Percentiles rank a stretch among this genome's conserved stretches.
Conservation (phyloP, 2,888 invertebrate genomes). For the Gibbula magus region DNA sequence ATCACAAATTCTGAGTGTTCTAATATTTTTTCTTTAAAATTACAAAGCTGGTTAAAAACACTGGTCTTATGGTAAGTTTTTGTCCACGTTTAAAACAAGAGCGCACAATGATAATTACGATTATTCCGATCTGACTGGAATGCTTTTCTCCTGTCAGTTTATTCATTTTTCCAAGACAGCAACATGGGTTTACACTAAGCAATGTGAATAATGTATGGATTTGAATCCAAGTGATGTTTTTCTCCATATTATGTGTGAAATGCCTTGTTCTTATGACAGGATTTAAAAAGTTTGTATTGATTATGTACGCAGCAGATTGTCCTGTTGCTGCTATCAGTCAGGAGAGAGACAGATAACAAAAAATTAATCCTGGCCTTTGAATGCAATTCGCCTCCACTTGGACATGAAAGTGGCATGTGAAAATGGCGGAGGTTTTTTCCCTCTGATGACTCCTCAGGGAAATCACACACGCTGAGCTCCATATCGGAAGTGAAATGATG, state of each 20-base stretch:
- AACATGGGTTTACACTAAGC: too few species aligned
- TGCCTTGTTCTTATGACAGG: neutral
- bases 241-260: neutral
- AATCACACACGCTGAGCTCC: neutral
- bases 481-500: conserved; percentile 11
- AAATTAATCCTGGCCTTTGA: neutral
- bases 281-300: conserved; percentile 1
- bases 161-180: too few species aligned
- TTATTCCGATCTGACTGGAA: too few species aligned
- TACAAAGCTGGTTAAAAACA: too few species aligned
- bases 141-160: too few species aligned
- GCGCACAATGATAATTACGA: too few species aligned
- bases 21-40: too few species aligned
- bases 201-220: too few species aligned
- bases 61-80: too few species aligned
- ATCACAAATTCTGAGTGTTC: too few species aligned
- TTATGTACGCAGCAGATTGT: conserved; percentile 1
- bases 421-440: neutral
- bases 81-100: too few species aligned
- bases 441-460: neutral
- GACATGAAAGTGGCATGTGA: neutral
- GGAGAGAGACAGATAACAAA: neutral
- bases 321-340: neutral
- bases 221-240: neutral
- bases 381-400: conserved; percentile 5